phyloP scores from a whole-genome alignment of 2,113 vertebrate species.

The Myodes glareolus region DNA sequence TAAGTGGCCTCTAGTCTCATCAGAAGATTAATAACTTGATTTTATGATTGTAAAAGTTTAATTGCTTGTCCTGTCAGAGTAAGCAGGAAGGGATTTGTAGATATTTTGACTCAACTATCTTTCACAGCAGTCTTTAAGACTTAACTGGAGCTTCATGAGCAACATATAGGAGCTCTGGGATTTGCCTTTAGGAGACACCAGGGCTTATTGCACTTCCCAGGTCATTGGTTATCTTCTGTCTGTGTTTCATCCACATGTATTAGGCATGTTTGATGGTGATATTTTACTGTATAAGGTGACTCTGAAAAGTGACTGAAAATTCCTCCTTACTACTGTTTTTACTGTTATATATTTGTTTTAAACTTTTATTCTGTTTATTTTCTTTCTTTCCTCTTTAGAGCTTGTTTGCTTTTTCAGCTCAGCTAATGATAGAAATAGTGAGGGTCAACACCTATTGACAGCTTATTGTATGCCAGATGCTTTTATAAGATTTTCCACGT shows the following conservation, averaged over 20 bases:
- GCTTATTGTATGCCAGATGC: not conserved
- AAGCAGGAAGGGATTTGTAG: not conserved
- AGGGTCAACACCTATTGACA: not conserved
- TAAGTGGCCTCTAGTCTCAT: slow-evolving; percentile 15
- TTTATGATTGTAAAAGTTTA: not conserved
- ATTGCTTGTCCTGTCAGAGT: not conserved
- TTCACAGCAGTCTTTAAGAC: slow-evolving; percentile 13
- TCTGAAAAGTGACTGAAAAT: not conserved
- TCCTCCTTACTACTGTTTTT: not conserved
- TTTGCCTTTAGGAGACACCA: slow-evolving; percentile 39
- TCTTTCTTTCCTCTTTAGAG: not conserved
- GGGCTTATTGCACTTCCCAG: not conserved
- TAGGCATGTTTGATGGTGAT: not conserved
- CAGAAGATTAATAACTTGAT: slow-evolving; percentile 25
- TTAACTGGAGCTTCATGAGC: not conserved
- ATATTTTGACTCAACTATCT: not conserved
- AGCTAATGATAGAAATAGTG: slow-evolving; percentile 4
- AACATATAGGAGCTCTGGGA: slow-evolving; percentile 15
- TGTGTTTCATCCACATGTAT: not conserved
- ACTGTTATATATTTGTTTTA: not conserved
- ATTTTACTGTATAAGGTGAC: slow-evolving; percentile 23
- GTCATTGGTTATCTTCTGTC: not conserved
- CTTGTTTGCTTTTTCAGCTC: not conserved
- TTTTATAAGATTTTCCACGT: slow-evolving; percentile 21
- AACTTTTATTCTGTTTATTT: not conserved